Evolutionary conservation across 53 echinoderm and acorn worm species (phyloP), one percentile per base, ranked within the genome.

Genomic region (Glandiceps talaboti): DNA sequence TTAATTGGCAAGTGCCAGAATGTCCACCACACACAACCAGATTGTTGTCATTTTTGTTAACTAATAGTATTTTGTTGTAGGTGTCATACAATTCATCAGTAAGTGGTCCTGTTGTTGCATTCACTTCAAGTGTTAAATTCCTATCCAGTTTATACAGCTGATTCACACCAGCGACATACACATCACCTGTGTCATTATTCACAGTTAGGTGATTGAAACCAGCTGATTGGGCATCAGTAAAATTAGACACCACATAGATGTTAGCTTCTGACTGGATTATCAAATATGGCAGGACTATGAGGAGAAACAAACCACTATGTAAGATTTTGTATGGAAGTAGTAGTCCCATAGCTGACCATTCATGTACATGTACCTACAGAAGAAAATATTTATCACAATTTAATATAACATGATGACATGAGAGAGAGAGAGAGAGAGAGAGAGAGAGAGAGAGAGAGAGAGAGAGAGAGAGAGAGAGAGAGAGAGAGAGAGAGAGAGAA

Each of bases 1-100:
- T 84, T 31, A 79, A 78, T 74, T 84, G 78, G 28, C 84, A 84
- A 30, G 1, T 33, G 14, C 79, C 84, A 73, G 74, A 74, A 73
- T 79, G 78, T 1, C 79, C 28, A 20, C 84, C 79, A 84, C 84
- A 84, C 28, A 77, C 30, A n/a, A 83, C 76, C 30, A 83, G 83
- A 14, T 45, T 76, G 28, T 77, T 26, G 14, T 25, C 73, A 45
- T 76, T 12, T 33, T 76, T 73, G 77, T 76, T 77, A 1, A 83
- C 77, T n/a, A 31, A 25, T 26, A 83, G 77, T 26, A 83, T 30
- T 45, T 77, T 77, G 30, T 33, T 83, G 27, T 33, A 26, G 31
- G 76, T 83, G 26, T 1, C 28, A 20, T 73, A 20, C 30, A 0
- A 14, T 32, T 27, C 29, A 79, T 73, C 0, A 28, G 28, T 26